Evolutionary conservation across 2,113 vertebrate species (phyloP), one percentile per base, ranked within the genome.

Genomic region (Dicrurus megarhynchus): DNA sequence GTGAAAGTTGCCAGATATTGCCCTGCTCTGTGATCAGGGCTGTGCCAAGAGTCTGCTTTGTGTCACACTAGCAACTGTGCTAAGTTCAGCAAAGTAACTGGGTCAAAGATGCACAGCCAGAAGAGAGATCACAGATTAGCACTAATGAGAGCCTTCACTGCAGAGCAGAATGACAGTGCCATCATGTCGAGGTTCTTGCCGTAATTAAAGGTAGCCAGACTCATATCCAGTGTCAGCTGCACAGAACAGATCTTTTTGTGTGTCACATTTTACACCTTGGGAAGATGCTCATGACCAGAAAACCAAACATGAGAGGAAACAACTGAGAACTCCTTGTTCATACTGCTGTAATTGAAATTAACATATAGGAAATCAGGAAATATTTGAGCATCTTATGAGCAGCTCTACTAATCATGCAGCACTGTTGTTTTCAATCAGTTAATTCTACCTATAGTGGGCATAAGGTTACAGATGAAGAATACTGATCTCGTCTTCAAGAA

Each of bases 1-100:
- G 82, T 90, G 96, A 97, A 97, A 94, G 67, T 91, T 95, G 90
- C 96, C 96, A 97, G 96, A 95, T 74, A 82, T 94, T 87, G 56
- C 65, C 94, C 87, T 91, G 68, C 61, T 95, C 84, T 87, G 78
- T 92, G 83, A 92, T 94, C 86, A 81, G 61, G 70, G 64, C 87
- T 90, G 53, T 74, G 90, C 96, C 95, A 96, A 94, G 88, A 93
- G 65, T 65, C 96, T 97, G 97, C 84, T 96, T 97, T 97, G 71
- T 94, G 89, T 96, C 95, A 94, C 64, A 79, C 63, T 26, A 82
- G 92, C 75, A 94, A 96, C 81, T 52, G 78, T 55, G 49, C 75
- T 92, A 89, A 96, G 81, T 95, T 92, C 88, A 91, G 90, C 88
- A 88, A 86, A 95, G 91, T n/a, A 97, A 97, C 53, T 92, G 88